These are phyloP conservation scores for Suncus etruscus DNA, from an alignment of 2,113 vertebrate species.

Conservation along the genomic window DNA sequence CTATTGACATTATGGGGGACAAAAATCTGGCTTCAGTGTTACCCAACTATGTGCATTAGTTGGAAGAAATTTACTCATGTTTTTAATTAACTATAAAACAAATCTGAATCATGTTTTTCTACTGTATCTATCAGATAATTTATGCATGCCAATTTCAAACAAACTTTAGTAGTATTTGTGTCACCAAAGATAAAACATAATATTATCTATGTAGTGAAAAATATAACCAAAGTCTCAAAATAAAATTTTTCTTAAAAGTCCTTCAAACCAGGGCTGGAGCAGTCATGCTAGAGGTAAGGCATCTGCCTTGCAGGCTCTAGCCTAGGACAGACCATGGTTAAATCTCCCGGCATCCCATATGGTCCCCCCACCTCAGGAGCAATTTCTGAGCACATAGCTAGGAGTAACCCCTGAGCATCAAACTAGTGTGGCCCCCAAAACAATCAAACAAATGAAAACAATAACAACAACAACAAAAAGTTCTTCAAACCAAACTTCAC, in stretches of 20 bases:
- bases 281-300: too few species aligned
- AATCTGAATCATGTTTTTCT: neutral
- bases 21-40: neutral
- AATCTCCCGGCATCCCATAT: too few species aligned
- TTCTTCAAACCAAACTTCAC: neutral
- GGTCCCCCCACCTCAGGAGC: too few species aligned
- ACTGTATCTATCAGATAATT: neutral
- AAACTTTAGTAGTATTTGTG: neutral
- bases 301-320: too few species aligned
- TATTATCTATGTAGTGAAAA: neutral
- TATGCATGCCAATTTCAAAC: neutral
- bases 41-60: neutral
- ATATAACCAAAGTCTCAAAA: neutral
- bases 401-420: too few species aligned
- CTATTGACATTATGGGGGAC: neutral
- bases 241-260: neutral
- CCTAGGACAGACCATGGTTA: too few species aligned
- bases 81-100: constrained; percentile 23
- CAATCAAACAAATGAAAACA: too few species aligned
- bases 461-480: too few species aligned
- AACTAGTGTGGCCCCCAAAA: too few species aligned
- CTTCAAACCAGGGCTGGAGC: neutral
- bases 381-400: too few species aligned
- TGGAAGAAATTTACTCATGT: neutral
- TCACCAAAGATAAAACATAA: neutral